Percentiles rank a stretch among this genome's conserved stretches.
These are phyloP conservation scores for Malurus melanocephalus DNA, from an alignment of 2,113 vertebrate species.

Conservation along the genomic window DNA sequence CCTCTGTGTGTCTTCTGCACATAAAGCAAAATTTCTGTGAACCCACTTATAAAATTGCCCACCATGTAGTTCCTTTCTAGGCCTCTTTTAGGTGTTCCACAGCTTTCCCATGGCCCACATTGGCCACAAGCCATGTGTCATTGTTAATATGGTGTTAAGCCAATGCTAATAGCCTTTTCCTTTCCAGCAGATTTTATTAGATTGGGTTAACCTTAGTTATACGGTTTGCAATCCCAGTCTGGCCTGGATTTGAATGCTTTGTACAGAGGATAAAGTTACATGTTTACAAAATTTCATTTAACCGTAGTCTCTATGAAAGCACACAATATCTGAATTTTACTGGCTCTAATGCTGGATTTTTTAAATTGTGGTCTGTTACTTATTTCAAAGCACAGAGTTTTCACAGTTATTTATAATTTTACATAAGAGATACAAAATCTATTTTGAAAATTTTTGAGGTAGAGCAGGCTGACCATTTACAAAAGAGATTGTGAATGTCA, in stretches of 20 bases:
- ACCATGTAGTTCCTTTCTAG: neutral
- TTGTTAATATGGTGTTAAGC: neutral
- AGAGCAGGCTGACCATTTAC: neutral
- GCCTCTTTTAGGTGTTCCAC: neutral
- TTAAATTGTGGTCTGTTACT: neutral
- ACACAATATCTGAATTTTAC: neutral
- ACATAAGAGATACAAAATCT: neutral
- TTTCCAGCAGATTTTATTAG: neutral
- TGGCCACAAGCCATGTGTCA: neutral
- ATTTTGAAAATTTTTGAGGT: neutral
- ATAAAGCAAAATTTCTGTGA: neutral
- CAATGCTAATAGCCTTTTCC: neutral
- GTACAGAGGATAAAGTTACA: neutral
- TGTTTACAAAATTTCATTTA: neutral
- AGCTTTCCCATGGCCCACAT: neutral
- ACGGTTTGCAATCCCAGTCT: neutral
- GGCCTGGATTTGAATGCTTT: neutral
- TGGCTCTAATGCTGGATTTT: neutral
- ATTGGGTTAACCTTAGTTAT: neutral
- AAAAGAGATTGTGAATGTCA: neutral
- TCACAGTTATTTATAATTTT: neutral
- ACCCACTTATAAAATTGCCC: neutral
- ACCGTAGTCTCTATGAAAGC: neutral
- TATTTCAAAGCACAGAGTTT: neutral
- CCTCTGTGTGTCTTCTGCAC: neutral